A percentile compares a stretch with the other conserved stretches of the same genome.
These are phyloP conservation scores for Azemiops feae DNA, from an alignment of 2,113 vertebrate genomes.

Conservation along the genomic window DNA sequence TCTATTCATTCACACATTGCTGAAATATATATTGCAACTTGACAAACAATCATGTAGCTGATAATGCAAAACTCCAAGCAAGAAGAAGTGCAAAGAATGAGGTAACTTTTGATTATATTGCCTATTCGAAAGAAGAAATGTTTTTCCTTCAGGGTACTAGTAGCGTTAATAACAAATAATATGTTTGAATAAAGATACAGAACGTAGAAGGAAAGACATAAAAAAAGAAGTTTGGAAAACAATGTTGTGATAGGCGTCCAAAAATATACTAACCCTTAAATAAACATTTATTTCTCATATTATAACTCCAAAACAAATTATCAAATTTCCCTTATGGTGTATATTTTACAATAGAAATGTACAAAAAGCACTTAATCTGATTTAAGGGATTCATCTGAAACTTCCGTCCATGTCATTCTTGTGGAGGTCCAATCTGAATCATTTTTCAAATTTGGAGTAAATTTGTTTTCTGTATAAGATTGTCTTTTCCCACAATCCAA, in stretches of 20 bases:
- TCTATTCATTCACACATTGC: slow-evolving; percentile 52
- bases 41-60: slow-evolving; percentile 52
- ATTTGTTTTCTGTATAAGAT: neutral
- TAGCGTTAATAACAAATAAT: neutral
- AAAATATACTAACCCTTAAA: neutral
- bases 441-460: neutral
- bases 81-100: slow-evolving; percentile 26
- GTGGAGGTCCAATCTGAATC: neutral
- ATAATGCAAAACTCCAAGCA: slow-evolving; percentile 50
- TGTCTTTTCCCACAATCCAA: neutral
- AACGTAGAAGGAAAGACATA: neutral
- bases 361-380: neutral
- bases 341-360: neutral
- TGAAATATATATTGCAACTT: slow-evolving; percentile 58
- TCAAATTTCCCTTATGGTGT: neutral
- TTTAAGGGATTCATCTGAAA: neutral
- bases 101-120: slow-evolving; percentile 23
- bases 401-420: neutral
- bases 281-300: neutral
- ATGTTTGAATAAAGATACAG: neutral
- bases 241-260: neutral
- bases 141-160: neutral
- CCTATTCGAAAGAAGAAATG: slow-evolving; percentile 24
- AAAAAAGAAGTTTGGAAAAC: neutral
- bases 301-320: neutral